Base-by-base conservation (phyloP, 2,888 invertebrate species). In the Dynastes hyllus region DNA sequence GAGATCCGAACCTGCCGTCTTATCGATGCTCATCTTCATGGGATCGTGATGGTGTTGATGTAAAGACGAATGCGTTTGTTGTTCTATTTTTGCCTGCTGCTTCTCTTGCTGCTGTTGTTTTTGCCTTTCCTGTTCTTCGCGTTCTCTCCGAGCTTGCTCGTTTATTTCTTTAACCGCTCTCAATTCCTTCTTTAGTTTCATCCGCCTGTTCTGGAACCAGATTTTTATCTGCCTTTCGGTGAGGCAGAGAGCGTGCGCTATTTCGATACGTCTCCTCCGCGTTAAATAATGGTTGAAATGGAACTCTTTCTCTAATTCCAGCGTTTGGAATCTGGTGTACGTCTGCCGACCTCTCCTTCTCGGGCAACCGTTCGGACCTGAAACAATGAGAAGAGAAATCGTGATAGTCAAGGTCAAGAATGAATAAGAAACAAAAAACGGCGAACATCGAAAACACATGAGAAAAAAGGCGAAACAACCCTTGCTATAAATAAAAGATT, bases 261-360 rank as follows among this genome's bases (percentile, higher is more conserved):
- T 98, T 91, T 98, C 98, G 91, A 98, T 98, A 91, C 98, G 93
- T 90, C 98, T 94, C 89, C 98, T 93, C 88, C 98, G 93, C 86
- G 98, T 98, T 90, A 98, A 92, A 90, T 98, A 98, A 89, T 98
- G 97, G 91, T 98, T 98, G 92, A 97, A 98, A 89, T 98, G 97
- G 91, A 98, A 98, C 92, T 98, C 98, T 91, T 98, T 98, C 90
- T 98, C 98, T 90, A 98, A 93, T 89, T 98, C 98, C 90, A 98
- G 92, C 32, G 98, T 98, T 91, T 99, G 98, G 93, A 98, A 98
- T 87, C 98, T 95, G 83, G 98, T 98, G 93, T 98, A 98, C 22
- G 98, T 98, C 91, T 98, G 98, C 85, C 98, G 92, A 81, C 98
- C 98, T 87, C 98, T 93, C 89, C 97, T 94, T 87, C 97, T 92